Percentiles rank a stretch among this genome's conserved stretches.
Evolutionary conservation across 1,140 invertebrate species (phyloP).

Genomic region (Solenopsis fugax): DNA sequence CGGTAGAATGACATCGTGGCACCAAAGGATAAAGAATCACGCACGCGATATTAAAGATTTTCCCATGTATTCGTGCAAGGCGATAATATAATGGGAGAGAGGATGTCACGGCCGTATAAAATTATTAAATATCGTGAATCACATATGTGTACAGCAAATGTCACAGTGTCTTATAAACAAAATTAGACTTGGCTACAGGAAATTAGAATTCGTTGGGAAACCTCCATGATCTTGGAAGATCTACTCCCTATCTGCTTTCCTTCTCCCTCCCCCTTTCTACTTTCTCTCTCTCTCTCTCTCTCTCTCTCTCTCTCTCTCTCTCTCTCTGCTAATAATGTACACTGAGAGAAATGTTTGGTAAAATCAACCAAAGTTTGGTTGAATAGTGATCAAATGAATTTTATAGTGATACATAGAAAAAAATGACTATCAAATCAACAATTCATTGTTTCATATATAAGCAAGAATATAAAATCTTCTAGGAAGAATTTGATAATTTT

Average conservation of each 20-base stretch:
- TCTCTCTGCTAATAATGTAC: neutral
- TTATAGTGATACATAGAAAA: too few species aligned
- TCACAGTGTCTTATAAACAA: conserved; percentile 17
- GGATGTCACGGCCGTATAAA: conserved; percentile 62
- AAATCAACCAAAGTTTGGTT: too few species aligned
- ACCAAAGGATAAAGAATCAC: conserved; percentile 50
- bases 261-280: neutral
- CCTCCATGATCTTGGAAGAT: neutral
- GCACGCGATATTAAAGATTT: conserved; percentile 65
- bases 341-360: too few species aligned
- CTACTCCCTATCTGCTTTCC: too few species aligned
- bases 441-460: too few species aligned
- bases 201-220: conserved; percentile 14
- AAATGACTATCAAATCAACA: too few species aligned
- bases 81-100: conserved; percentile 60
- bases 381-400: too few species aligned
- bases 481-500: too few species aligned
- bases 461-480: too few species aligned
- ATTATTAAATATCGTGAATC: conserved; percentile 61
- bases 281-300: neutral
- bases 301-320: neutral
- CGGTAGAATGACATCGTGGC: conserved; percentile 49
- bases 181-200: neutral
- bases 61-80: conserved; percentile 58
- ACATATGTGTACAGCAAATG: conserved; percentile 35